phyloP scores from a whole-genome alignment of 2,888 invertebrate genomes.

The Drosophila limbata region DNA sequence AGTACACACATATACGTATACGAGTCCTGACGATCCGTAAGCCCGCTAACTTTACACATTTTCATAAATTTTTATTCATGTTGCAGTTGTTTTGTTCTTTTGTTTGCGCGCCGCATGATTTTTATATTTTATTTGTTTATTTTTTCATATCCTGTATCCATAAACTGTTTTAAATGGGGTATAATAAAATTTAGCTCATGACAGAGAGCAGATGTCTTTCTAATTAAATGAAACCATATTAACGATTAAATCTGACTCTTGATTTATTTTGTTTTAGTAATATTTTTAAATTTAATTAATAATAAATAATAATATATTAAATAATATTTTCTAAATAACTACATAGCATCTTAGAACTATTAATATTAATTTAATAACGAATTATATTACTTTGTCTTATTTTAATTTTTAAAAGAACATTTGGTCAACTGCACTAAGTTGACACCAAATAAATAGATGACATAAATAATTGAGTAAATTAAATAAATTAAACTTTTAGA shows the following conservation, averaged over 20 bases:
- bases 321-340: too few relatives aligned
- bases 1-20: background rate
- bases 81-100: constrained; percentile 33
- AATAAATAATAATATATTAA: too few relatives aligned
- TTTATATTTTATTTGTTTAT: constrained; percentile 64
- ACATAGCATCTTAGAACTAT: too few relatives aligned
- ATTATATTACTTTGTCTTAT: too few relatives aligned
- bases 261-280: background rate
- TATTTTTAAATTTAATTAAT: too few relatives aligned
- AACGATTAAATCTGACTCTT: background rate
- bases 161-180: background rate
- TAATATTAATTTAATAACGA: too few relatives aligned
- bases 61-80: constrained; percentile 72
- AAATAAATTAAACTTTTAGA: too few relatives aligned
- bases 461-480: too few relatives aligned
- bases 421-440: too few relatives aligned
- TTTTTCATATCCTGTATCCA: constrained; percentile 18
- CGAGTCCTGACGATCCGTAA: constrained; percentile 24
- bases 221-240: background rate
- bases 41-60: constrained; percentile 51
- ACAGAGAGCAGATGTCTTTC: background rate
- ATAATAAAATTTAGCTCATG: background rate
- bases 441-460: too few relatives aligned
- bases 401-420: too few relatives aligned
- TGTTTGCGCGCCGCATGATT: constrained; percentile 54